Base-by-base conservation (phyloP, 2,888 invertebrate species). In the Apantesis nais region DNA sequence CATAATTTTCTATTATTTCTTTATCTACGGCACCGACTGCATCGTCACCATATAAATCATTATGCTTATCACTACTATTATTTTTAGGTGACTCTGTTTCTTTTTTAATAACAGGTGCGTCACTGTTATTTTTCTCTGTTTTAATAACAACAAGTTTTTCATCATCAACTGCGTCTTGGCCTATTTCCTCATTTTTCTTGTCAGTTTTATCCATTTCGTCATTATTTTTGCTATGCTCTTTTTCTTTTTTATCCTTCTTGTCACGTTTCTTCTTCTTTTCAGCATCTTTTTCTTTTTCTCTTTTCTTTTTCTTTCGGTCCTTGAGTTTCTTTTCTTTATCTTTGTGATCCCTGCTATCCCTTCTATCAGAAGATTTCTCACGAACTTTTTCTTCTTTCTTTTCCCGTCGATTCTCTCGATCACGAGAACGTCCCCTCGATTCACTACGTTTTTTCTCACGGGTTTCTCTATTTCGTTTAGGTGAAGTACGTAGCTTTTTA, bases 211-310 rank as follows among this genome's bases (percentile, higher is more conserved):
- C 85, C 76, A 83, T 78, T 70, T 89, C 70, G 79, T 88, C 88
- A 5, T 89, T 89, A 52, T 91, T 89, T 81, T 90, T 86, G 34
- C 78, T 72, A 75, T 77, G 77, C 70, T 94, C 93, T 80, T 95
- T 95, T 67, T 95, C 96, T 85, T 96, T 96, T 77, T 96, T 96
- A 31, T 96, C 95, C 68, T 95, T 95, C 73, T 93, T 94, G n/a
- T 95, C 95, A 48, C 95, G 95, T 80, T 96, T 96, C 81, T 90
- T 93, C 81, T 92, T 94, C 84, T 91, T 94, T 80, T 95, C 95
- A 22, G 87, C 89, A 73, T 94, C 95, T 81, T 96, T 95, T 83
- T 95, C 96, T 73, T 94, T 95, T 85, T 93, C 94, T 74, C 95
- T 91, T 73, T 95, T 95, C 81, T 93, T 95, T 91, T 88, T 93